phyloP scores from a whole-genome alignment of 2,113 vertebrate genomes.

The Sinocyclocheilus maitianheensis region DNA sequence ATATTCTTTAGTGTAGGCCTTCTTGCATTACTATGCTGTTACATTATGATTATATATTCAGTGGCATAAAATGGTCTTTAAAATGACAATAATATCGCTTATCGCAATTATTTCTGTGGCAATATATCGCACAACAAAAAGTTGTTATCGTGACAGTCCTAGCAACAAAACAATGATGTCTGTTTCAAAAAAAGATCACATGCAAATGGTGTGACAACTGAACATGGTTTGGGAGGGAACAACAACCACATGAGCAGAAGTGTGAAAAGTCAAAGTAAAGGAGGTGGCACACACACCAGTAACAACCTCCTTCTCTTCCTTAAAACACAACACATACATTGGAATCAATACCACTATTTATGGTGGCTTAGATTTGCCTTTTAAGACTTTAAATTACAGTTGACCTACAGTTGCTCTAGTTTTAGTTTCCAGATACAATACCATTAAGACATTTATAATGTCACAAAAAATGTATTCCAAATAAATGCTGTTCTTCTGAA shows the following conservation, averaged over 20 bases:
- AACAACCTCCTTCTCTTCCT: constrained; percentile 35
- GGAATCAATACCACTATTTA: not conserved
- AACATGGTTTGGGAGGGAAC: not conserved
- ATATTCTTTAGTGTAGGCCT: too few relatives aligned
- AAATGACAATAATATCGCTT: too few relatives aligned
- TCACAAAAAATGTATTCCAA: too few relatives aligned
- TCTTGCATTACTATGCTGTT: too few relatives aligned
- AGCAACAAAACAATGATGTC: constrained; percentile 7
- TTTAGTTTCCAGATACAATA: not conserved
- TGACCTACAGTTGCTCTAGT: not conserved
- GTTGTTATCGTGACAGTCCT: too few relatives aligned
- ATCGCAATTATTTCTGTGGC: too few relatives aligned
- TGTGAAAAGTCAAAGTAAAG: constrained; percentile 31
- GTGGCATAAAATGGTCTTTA: too few relatives aligned
- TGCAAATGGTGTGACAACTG: constrained; percentile 13
- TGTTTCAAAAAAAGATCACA: constrained; percentile 1
- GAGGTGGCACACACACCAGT: not conserved
- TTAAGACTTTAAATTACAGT: not conserved
- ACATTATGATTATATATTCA: too few relatives aligned
- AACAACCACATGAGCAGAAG: constrained; percentile 62
- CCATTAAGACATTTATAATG: too few relatives aligned
- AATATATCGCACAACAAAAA: too few relatives aligned
- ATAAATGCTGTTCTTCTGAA: too few relatives aligned
- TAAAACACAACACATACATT: not conserved
- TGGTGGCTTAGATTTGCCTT: not conserved